Evolutionary conservation across 2,113 vertebrate species (phyloP), one percentile per base, ranked within the genome.

Genomic region (Cololabis saira): DNA sequence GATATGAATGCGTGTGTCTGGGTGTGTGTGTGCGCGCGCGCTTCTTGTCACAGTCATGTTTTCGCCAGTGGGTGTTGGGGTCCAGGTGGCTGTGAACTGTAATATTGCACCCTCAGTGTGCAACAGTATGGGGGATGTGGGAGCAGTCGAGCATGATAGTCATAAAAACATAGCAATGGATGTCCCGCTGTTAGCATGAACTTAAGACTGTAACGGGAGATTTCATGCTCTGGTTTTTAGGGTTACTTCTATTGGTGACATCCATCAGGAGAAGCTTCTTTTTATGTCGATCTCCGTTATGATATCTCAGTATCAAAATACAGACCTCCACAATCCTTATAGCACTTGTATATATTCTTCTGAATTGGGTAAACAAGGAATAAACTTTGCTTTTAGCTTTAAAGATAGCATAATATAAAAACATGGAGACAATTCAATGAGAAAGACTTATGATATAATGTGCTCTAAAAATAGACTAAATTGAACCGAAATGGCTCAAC

Each of bases 41-140:
- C 65, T 67, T 5, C 16, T 53, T 64, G 71, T 62, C 75, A 64
- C 74, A 55, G 74, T 78, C 70, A 63, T 68, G 55, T 71, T 68
- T 76, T 75, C 0, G 50, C 81, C 70, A 58, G 81, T 84, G 81
- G 79, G 81, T 77, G 80, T 87, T 13, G 40, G 73, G 73, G 61
- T 81, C 86, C 86, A 89, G 89, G 87, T 90, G 86, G 89, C 68
- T 57, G 68, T 27, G 68, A 74, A 71, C 61, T 87, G 78, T 86
- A 81, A 90, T 85, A 80, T 70, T 88, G 64, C 84, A 64, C 79
- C 74, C 68, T 71, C 72, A 50, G 72, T 63, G 76, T 71, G 81
- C 58, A 84, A 88, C 86, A 81, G 74, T 76, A 61, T 15, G 53
- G 62, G 63, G 9, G 59, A 65, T 65, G 75, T 71, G 70, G 73